Percentiles rank a stretch among this genome's conserved stretches.
These are phyloP conservation scores for Idris sp. DNA, from an alignment of 1,140 invertebrate genomes.

Conservation along the genomic window DNA sequence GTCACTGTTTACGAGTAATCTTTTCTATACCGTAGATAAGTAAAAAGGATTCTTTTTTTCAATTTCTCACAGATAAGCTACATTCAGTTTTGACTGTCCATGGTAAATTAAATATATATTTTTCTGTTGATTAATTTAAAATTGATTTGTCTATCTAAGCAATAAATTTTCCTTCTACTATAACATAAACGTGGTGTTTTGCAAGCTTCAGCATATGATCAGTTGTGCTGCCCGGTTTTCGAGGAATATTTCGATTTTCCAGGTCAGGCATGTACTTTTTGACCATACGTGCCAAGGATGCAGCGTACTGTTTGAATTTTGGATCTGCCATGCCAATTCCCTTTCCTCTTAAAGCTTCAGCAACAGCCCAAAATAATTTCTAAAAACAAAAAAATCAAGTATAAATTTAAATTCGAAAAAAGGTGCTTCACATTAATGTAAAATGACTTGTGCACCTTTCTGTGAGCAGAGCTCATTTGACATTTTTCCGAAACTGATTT, in stretches of 20 bases:
- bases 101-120: too few species aligned
- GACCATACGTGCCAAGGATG: conserved; percentile 79
- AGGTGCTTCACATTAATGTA: too few species aligned
- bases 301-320: conserved; percentile 82
- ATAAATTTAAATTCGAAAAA: not conserved
- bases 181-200: conserved; percentile 80
- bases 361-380: conserved; percentile 85
- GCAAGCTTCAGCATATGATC: conserved; percentile 82
- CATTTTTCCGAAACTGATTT: conserved; percentile 55
- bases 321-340: conserved; percentile 82
- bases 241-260: conserved; percentile 72
- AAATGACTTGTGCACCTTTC: too few species aligned
- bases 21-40: too few species aligned
- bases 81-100: too few species aligned
- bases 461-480: conserved; percentile 82
- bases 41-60: too few species aligned
- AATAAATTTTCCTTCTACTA: conserved; percentile 80
- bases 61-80: too few species aligned
- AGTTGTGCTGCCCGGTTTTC: conserved; percentile 77
- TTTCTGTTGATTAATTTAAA: too few species aligned
- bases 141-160: conserved; percentile 28
- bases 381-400: conserved; percentile 67
- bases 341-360: conserved; percentile 81
- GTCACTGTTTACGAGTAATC: too few species aligned
- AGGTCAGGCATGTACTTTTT: conserved; percentile 78